Percentiles rank a stretch among this genome's conserved stretches.
These are phyloP conservation scores for Orthosia gracilis DNA, from an alignment of 2,888 invertebrate species.

Conservation along the genomic window DNA sequence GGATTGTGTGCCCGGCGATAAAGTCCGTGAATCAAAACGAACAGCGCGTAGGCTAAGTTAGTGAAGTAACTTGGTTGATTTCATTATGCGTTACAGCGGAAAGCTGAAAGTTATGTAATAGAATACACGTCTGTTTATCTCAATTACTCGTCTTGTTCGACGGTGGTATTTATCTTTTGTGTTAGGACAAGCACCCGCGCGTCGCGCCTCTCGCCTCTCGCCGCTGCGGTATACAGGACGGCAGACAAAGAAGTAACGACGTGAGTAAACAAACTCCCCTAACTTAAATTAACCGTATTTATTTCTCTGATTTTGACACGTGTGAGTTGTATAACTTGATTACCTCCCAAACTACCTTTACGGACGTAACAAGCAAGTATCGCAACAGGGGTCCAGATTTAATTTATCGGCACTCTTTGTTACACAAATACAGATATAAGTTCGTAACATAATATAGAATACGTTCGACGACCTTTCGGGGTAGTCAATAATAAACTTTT, in stretches of 20 bases:
- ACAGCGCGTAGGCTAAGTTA: conserved; percentile 68
- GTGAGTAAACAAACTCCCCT: conserved; percentile 83
- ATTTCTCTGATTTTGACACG: conserved; percentile 84
- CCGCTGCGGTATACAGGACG: conserved; percentile 71
- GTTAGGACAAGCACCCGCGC: conserved; percentile 79
- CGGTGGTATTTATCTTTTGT: conserved; percentile 87
- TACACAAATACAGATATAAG: conserved; percentile 70
- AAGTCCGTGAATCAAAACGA: conserved; percentile 56
- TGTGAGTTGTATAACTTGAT: conserved; percentile 78
- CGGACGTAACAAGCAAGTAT: conserved; percentile 71
- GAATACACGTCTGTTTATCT: conserved; percentile 87
- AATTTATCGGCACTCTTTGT: conserved; percentile 72
- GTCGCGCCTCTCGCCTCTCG: conserved; percentile 63
- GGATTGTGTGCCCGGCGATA: conserved; percentile 42
- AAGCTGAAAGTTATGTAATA: conserved; percentile 83
- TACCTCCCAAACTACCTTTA: conserved; percentile 72
- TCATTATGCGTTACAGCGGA: conserved; percentile 82
- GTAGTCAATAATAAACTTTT: conserved; percentile 79
- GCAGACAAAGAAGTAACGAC: conserved; percentile 85
- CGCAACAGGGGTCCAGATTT: conserved; percentile 68
- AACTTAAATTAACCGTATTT: conserved; percentile 84
- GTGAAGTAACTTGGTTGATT: conserved; percentile 82
- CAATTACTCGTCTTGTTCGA: conserved; percentile 87
- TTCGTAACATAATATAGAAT: conserved; percentile 68
- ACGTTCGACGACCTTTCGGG: conserved; percentile 75